Conservation (phyloP, 2,888 invertebrate species). For the Lagria hirta region DNA sequence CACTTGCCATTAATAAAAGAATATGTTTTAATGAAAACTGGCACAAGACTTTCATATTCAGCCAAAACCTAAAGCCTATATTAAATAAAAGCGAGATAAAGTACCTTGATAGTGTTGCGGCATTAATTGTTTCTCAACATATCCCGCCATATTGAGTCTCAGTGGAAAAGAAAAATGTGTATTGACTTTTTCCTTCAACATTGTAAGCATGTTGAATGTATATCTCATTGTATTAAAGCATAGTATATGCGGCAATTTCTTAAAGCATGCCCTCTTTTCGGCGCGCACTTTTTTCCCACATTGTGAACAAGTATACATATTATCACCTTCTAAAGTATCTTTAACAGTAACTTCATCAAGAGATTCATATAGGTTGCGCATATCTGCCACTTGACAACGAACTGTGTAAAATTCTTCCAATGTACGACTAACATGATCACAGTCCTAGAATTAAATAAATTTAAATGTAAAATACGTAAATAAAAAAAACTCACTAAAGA, state of each 20-base stretch:
- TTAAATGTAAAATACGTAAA: not conserved
- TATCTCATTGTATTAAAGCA: conserved; percentile 98
- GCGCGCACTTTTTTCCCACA: conserved; percentile 94
- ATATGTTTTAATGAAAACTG: too few relatives aligned
- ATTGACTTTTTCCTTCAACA: conserved; percentile 96
- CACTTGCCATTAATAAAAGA: too few relatives aligned
- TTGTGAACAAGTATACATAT: conserved; percentile 96
- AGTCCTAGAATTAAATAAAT: conserved; percentile 66
- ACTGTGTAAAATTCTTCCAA: conserved; percentile 96
- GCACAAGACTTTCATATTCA: not conserved
- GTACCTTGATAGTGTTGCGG: conserved; percentile 83
- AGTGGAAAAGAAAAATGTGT: conserved; percentile 96
- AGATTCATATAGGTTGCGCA: conserved; percentile 93
- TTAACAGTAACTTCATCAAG: conserved; percentile 96
- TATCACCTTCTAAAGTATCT: conserved; percentile 94
- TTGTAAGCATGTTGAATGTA: conserved; percentile 96
- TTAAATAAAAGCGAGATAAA: too few relatives aligned
- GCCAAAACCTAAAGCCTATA: not conserved
- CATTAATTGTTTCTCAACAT: conserved; percentile 91
- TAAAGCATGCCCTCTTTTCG: conserved; percentile 93
- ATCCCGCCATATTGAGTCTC: conserved; percentile 90
- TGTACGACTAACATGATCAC: conserved; percentile 91
- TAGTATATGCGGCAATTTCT: conserved; percentile 87
- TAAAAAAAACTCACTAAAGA: conserved; percentile 66
- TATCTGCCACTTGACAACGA: conserved; percentile 93